Evolutionary conservation across 2,888 invertebrate species (phyloP).

Genomic region (Sisyra nigra): DNA sequence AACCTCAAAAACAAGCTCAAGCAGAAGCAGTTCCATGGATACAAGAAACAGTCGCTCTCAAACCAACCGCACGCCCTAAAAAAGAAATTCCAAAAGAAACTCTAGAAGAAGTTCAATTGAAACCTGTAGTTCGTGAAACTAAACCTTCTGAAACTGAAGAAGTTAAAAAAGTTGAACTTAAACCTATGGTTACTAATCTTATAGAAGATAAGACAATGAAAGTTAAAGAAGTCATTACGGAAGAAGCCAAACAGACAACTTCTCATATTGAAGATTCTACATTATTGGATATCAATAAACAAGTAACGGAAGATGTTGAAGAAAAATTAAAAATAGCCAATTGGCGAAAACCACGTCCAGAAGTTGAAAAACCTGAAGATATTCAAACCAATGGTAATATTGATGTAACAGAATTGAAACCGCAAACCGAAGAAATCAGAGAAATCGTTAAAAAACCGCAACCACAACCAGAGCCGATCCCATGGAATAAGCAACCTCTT

Average conservation of each 20-base stretch:
- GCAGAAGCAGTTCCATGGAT: slow-evolving; percentile 34
- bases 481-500: slow-evolving; percentile 32
- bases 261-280: slow-evolving; percentile 5
- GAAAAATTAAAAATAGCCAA: slow-evolving; percentile 18
- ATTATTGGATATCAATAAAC: neutral
- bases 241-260: too few species aligned
- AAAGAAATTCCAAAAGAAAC: slow-evolving; percentile 34
- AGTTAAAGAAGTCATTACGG: slow-evolving; percentile 7
- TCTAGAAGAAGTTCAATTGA: slow-evolving; percentile 28
- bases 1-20: slow-evolving; percentile 10
- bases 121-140: slow-evolving; percentile 33
- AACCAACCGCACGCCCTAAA: slow-evolving; percentile 25
- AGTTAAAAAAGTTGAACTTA: slow-evolving; percentile 12
- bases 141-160: slow-evolving; percentile 9
- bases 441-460: too few species aligned
- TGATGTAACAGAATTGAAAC: slow-evolving; percentile 9
- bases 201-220: slow-evolving; percentile 9
- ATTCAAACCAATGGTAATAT: slow-evolving; percentile 3
- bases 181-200: slow-evolving; percentile 3
- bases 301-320: slow-evolving; percentile 23
- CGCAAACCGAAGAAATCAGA: slow-evolving; percentile 8
- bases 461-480: slow-evolving; percentile 14
- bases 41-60: slow-evolving; percentile 38
- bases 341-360: slow-evolving; percentile 5
- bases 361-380: slow-evolving; percentile 5